A percentile compares a stretch with the other conserved stretches of the same genome.
Conservation (phyloP, 2,113 vertebrate genomes). For the Arvicanthis niloticus region DNA sequence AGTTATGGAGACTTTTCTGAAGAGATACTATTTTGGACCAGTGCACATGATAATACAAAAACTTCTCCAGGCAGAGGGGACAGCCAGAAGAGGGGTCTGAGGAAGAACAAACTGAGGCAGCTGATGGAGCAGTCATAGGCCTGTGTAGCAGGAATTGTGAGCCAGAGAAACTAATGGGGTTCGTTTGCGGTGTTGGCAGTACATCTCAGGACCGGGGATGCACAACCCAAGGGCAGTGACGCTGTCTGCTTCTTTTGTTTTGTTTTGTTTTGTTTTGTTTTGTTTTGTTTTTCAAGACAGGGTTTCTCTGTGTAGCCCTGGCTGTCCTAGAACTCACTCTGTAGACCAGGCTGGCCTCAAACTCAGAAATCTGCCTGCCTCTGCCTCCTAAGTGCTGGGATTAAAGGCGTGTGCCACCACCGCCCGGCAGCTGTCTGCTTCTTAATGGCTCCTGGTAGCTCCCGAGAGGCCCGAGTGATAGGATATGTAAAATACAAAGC, state of each 20-base stretch:
- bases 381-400: too few relatives aligned
- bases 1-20: neutral
- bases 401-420: neutral
- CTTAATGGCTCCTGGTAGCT: neutral
- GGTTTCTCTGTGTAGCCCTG: too few relatives aligned
- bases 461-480: neutral
- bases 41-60: neutral
- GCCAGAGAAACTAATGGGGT: neutral
- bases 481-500: slow-evolving; percentile 12
- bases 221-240: neutral
- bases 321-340: too few relatives aligned
- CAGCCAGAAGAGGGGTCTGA: neutral
- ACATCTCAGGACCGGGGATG: neutral
- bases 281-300: too few relatives aligned
- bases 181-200: neutral
- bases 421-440: neutral
- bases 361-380: too few relatives aligned
- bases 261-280: too few relatives aligned
- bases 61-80: neutral
- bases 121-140: neutral
- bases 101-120: neutral
- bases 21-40: slow-evolving; percentile 11
- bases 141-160: neutral
- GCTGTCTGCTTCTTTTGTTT: neutral
- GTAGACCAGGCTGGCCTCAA: too few relatives aligned